Base-by-base conservation (phyloP, 92 coral and sea anemone species). In the Epizoanthus illoricatus region DNA sequence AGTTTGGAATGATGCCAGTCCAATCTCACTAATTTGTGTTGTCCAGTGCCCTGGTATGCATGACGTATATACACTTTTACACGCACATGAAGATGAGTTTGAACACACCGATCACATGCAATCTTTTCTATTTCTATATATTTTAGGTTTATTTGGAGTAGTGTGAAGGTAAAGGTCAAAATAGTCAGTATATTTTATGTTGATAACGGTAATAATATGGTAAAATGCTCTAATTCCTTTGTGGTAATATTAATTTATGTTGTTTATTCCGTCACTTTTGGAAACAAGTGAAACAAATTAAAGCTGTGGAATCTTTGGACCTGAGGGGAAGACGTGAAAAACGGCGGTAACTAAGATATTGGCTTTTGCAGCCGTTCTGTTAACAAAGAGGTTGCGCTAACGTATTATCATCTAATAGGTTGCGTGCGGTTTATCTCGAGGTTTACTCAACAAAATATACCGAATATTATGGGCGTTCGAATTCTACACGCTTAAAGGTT, bases 251-350 rank as follows among this genome's bases (percentile, higher is more conserved):
- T 24, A 16, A 15, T 49, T 47, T 16, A 3, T 24, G 42, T 7
- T 13, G 43, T 12, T 21, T 19, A 49, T 49, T 13, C 56, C 33
- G 33, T 8, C 9, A 49, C 56, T 12, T 18, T 52, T 75, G 45
- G 28, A 24, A 62, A 45, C 59, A 63, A 69, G 82, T 78, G 71
- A 78, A 76, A 62, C 67, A 52, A 49, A 49, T 49, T 13, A 49
- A 49, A 7, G 56, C 49, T 49, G 12, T 49, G 56, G 56, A 49
- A 2, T 41, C 23, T 33, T 62, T 78, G 6, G 43, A 63, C 28
- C 58, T 78, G 2, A 63, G 24, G 65, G 49, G 71, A 78, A 63
- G 67, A 78, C 82, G 82, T 78, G 82, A 78, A 78, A 76, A 76
- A 61, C 39, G 17, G 59, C 81, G 81, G 81, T 41, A 61, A 60